These are phyloP conservation scores for Torymus tubicola DNA, from an alignment of 2,888 invertebrate genomes.

Conservation along the genomic window DNA sequence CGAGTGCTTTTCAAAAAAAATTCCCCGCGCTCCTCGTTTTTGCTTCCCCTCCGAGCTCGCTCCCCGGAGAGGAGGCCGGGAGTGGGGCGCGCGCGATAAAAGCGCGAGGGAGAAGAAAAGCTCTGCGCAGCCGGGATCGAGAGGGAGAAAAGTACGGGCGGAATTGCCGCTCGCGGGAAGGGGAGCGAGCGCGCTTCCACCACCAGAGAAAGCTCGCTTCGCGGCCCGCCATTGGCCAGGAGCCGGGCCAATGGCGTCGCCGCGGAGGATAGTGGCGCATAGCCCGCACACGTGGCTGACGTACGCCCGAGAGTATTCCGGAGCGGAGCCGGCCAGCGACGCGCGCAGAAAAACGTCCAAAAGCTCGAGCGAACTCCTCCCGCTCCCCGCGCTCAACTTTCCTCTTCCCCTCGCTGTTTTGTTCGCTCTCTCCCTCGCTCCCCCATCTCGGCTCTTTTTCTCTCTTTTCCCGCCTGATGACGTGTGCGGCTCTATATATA, in stretches of 20 bases:
- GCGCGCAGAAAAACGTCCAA: constrained; percentile 71
- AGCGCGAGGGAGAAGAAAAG: constrained; percentile 1
- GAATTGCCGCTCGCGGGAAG: not conserved
- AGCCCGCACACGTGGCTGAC: constrained; percentile 74
- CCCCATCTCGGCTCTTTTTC: too few species aligned
- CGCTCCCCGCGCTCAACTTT: not conserved
- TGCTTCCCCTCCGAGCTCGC: constrained; percentile 35
- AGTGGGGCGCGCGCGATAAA: constrained; percentile 8
- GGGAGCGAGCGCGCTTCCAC: constrained; percentile 41
- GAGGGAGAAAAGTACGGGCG: constrained; percentile 28
- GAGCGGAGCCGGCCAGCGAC: constrained; percentile 53
- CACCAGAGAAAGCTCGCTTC: constrained; percentile 31
- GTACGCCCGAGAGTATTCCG: constrained; percentile 64
- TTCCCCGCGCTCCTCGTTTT: constrained; percentile 36
- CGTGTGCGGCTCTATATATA: constrained; percentile 53
- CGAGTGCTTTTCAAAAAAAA: constrained; percentile 39
- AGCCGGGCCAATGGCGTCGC: constrained; percentile 66
- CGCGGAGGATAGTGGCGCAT: constrained; percentile 65
- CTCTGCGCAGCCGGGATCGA: constrained; percentile 5
- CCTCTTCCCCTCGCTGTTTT: constrained; percentile 16
- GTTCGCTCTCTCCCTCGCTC: constrained; percentile 5
- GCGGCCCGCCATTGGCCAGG: constrained; percentile 61
- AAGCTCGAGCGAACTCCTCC: constrained; percentile 55
- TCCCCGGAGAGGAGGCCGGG: constrained; percentile 15
- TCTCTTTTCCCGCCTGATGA: constrained; percentile 64